These are phyloP conservation scores for Philereme vetulata DNA, from an alignment of 2,888 invertebrate genomes.

Conservation along the genomic window DNA sequence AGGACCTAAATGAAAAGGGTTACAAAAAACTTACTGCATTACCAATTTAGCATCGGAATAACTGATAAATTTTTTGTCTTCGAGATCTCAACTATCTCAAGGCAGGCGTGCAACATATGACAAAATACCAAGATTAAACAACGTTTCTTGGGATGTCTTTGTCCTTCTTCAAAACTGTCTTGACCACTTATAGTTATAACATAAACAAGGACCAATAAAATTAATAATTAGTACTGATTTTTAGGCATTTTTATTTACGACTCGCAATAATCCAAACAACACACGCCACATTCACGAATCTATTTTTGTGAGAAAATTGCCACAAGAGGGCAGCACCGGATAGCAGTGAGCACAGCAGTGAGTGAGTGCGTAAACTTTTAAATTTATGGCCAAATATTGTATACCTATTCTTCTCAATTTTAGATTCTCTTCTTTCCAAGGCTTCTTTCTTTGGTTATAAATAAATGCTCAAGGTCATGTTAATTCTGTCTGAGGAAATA, in stretches of 20 bases:
- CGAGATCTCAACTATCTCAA: constrained; percentile 71
- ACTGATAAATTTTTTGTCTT: constrained; percentile 78
- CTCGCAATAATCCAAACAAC: constrained; percentile 80
- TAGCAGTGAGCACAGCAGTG: no score
- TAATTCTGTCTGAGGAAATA: no score
- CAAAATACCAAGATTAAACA: constrained; percentile 71
- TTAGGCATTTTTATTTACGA: constrained; percentile 81
- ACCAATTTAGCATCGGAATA: constrained; percentile 77
- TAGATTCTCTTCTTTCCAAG: no score
- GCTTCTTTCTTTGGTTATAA: no score
- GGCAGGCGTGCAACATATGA: constrained; percentile 82
- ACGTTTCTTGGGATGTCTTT: constrained; percentile 53
- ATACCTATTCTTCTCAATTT: no score
- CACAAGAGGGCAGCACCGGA: constrained; percentile 63
- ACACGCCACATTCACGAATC: constrained; percentile 84
- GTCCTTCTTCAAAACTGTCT: constrained; percentile 50
- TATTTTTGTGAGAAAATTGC: constrained; percentile 67
- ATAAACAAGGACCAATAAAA: constrained; percentile 60
- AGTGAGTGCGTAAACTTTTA: neutral
- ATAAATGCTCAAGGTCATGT: no score
- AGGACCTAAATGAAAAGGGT: constrained; percentile 44
- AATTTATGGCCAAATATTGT: neutral
- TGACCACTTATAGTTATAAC: constrained; percentile 54
- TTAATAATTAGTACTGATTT: constrained; percentile 59
- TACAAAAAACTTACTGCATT: constrained; percentile 75